Base-by-base conservation (phyloP, 2,888 invertebrate species). In the Stenotaenia linearis region DNA sequence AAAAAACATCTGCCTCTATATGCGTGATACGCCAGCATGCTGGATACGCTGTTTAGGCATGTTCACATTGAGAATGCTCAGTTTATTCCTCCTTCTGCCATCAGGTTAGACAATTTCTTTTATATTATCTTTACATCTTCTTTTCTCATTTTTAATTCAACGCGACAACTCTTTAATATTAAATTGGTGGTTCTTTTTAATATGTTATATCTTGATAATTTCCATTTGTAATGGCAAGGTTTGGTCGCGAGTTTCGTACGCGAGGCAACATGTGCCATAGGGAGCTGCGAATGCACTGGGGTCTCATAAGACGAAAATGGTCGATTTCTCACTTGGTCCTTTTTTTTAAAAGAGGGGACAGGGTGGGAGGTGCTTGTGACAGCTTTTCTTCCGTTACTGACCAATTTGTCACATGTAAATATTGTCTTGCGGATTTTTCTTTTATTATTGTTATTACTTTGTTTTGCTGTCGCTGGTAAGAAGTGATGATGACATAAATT, bases 1-100 rank as follows among this genome's bases (percentile, higher is more conserved):
- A 50, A 50, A 40, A 40, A 50, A 50, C 50, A 50, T 50, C 50
- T 50, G 50, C 50, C 50, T 35, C 76, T 76, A 76, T 76, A 76
- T 76, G 76, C 76, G 32, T 37, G 76, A 37, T 35, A 35, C 37
- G 76, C 76, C 76, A 76, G 32, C 76, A 76, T 76, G 76, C 76
- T 76, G 76, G 76, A 76, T 76, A 76, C 37, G 76, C 76, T 25
- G 23, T 15, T 37, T 76, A 76, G 76, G 76, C 35, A 76, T 76
- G 76, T 35, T 76, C 37, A 32, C 37, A 32, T 5, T 76, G 37
- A 32, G 35, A 76, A 15, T 50, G 50, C 50, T 50, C 50, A 50
- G 50, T 50, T 50, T 50, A 50, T 50, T 50, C 50, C 50, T 50
- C 50, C 50, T 50, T n/a, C 50, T 50, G 50, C 50, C n/a, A 15